These are phyloP conservation scores for Mesocricetus auratus DNA, from an alignment of 2,113 vertebrate species.

Conservation along the genomic window DNA sequence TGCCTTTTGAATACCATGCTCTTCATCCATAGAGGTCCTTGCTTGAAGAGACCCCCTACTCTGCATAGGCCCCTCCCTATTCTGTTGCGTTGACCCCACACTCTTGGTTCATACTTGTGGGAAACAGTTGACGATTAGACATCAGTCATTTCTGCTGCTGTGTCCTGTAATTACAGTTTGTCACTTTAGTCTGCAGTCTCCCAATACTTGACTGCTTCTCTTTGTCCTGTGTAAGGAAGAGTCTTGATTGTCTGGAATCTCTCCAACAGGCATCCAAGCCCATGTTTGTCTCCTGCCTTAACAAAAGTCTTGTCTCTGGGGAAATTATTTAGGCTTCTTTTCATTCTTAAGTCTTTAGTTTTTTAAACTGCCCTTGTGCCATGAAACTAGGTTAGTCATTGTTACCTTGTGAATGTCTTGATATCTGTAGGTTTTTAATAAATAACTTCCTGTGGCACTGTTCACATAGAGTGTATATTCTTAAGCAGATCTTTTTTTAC, in stretches of 20 bases:
- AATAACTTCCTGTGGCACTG: not conserved
- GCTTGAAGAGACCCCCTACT: no score
- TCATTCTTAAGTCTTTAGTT: not conserved
- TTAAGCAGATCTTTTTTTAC: not conserved
- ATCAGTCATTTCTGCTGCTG: not conserved
- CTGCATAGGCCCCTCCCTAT: not conserved
- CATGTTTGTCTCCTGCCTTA: not conserved
- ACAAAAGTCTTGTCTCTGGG: slow-evolving; percentile 17
- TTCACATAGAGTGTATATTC: not conserved
- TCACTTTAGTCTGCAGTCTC: not conserved
- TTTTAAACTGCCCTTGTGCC: slow-evolving; percentile 19
- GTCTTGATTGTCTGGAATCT: not conserved
- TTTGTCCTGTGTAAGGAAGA: not conserved
- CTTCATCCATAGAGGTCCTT: not conserved
- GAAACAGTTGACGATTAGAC: not conserved
- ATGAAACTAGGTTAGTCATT: slow-evolving; percentile 9
- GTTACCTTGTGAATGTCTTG: not conserved
- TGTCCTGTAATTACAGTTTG: not conserved
- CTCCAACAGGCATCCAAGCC: not conserved
- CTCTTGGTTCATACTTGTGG: not conserved
- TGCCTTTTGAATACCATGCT: not conserved
- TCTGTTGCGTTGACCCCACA: not conserved
- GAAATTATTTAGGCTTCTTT: slow-evolving; percentile 25
- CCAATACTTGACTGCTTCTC: not conserved
- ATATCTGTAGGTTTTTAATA: not conserved